These are phyloP conservation scores for Coelopa frigida DNA, from an alignment of 1,140 invertebrate genomes.

Conservation along the genomic window DNA sequence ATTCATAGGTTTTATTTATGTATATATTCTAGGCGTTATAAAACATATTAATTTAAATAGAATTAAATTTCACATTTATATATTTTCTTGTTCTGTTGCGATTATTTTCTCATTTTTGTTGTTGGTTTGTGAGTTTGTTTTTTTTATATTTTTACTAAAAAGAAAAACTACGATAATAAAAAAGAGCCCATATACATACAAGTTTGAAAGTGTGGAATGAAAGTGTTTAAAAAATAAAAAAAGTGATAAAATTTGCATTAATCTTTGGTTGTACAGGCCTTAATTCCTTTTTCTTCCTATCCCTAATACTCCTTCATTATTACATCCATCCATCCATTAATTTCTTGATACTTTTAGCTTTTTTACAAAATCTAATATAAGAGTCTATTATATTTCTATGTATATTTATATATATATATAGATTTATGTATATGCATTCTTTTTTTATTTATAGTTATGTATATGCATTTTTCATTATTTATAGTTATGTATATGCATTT, in stretches of 20 bases:
- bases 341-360: not conserved
- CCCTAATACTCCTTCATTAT: too few relatives aligned
- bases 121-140: not conserved
- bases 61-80: too few relatives aligned
- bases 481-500: not conserved
- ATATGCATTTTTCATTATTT: not conserved
- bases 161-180: too few relatives aligned
- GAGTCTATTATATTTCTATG: not conserved
- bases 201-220: too few relatives aligned
- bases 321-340: too few relatives aligned
- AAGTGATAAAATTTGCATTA: too few relatives aligned
- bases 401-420: not conserved
- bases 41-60: slow-evolving; percentile 2
- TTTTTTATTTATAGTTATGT: not conserved
- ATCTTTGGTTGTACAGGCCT: too few relatives aligned
- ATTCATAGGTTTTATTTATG: too few relatives aligned
- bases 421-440: not conserved
- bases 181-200: too few relatives aligned
- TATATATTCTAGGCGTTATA: not conserved
- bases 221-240: too few relatives aligned
- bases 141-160: too few relatives aligned
- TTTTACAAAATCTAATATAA: not conserved
- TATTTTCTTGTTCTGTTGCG: not conserved
- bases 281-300: too few relatives aligned
- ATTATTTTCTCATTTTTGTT: not conserved